Conservation (phyloP, 2,888 invertebrate species). For the Chromoteleia sp. region DNA sequence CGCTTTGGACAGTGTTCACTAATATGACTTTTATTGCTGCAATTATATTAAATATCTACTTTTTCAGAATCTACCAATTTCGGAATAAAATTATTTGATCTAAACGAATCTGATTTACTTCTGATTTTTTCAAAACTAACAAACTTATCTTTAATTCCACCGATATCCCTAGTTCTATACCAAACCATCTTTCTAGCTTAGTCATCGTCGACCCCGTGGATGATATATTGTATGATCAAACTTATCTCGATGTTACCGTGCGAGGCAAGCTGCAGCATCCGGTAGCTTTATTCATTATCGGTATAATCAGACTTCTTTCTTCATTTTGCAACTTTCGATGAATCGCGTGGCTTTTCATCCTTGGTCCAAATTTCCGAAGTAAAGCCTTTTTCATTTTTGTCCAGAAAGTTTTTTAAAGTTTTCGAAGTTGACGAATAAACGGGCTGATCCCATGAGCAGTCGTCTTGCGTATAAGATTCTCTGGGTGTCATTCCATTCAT, state of each 20-base stretch:
- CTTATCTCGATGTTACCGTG: conserved; percentile 50
- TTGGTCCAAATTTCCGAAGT: neutral
- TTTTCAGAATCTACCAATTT: neutral
- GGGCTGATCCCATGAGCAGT: conserved; percentile 67
- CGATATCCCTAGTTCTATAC: conserved; percentile 5
- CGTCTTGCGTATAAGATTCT: conserved; percentile 69
- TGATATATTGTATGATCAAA: neutral
- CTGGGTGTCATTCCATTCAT: conserved; percentile 64
- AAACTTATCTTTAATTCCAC: conserved; percentile 10
- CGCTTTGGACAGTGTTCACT: neutral
- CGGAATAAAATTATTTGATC: neutral
- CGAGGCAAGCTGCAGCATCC: conserved; percentile 65
- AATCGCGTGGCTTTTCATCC: neutral
- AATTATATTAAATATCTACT: conserved; percentile 2
- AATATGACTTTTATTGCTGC: neutral
- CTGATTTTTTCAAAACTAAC: neutral
- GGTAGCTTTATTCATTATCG: conserved; percentile 67
- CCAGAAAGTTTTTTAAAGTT: conserved; percentile 35
- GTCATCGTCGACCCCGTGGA: conserved; percentile 24
- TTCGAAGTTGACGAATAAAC: conserved; percentile 64
- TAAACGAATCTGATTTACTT: neutral
- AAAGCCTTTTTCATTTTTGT: conserved; percentile 41
- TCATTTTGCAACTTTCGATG: conserved; percentile 14
- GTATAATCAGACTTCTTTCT: conserved; percentile 58
- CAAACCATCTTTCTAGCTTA: conserved; percentile 23